phyloP scores from a whole-genome alignment of 2,113 vertebrate species.

The Xenopus tropicalis region DNA sequence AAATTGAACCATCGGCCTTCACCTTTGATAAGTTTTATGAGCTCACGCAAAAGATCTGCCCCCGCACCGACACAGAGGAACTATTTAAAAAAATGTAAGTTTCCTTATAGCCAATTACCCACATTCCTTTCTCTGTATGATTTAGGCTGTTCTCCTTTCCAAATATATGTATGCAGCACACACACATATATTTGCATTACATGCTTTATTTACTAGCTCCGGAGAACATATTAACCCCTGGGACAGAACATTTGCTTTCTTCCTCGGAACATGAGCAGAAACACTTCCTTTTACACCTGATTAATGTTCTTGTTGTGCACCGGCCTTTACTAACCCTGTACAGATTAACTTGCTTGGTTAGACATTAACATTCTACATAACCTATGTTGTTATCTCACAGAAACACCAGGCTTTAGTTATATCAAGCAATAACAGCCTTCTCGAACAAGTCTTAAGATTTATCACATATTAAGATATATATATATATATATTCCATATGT shows the following conservation, averaged over 20 bases:
- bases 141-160: conserved; percentile 22
- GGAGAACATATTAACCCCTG: not conserved
- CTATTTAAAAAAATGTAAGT: conserved; percentile 97
- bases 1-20: conserved; percentile 90
- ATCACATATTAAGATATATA: too few relatives aligned
- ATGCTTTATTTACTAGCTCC: not conserved
- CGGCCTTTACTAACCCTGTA: conserved; percentile 83
- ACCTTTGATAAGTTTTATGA: conserved; percentile 97
- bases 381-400: too few relatives aligned
- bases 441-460: too few relatives aligned
- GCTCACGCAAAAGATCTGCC: conserved; percentile 97
- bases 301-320: conserved; percentile 53
- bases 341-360: conserved; percentile 80
- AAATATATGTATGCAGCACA: not conserved
- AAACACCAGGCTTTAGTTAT: too few relatives aligned
- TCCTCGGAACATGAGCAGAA: too few relatives aligned
- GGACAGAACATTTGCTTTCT: too few relatives aligned
- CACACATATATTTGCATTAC: not conserved
- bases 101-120: conserved; percentile 30
- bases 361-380: conserved; percentile 71
- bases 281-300: not conserved
- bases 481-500: not conserved
- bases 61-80: conserved; percentile 95
- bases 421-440: too few relatives aligned
- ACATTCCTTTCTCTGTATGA: conserved; percentile 44